Conservation (phyloP, 2,113 vertebrate genomes). For the Pyxicephalus adspersus region DNA sequence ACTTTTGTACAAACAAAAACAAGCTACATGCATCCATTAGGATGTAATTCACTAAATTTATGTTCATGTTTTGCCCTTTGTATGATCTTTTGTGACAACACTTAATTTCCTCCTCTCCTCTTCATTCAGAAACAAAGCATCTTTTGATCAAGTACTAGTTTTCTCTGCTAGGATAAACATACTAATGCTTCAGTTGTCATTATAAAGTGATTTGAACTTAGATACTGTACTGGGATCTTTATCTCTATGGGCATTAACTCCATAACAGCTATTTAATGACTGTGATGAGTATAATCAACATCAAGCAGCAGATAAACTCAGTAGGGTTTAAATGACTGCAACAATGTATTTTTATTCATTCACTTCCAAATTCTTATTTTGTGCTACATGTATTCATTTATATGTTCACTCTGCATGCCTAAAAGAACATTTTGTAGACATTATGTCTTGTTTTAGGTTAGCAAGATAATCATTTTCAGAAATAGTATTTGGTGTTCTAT, state of each 20-base stretch:
- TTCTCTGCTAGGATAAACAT: neutral
- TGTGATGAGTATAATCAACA: slow-evolving; percentile 19
- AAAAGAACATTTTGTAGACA: too few relatives aligned
- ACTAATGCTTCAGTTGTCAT: slow-evolving; percentile 15
- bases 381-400: neutral
- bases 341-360: neutral
- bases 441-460: too few relatives aligned
- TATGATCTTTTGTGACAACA: neutral
- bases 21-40: slow-evolving; percentile 28
- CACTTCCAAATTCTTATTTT: neutral
- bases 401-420: neutral
- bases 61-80: neutral
- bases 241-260: slow-evolving; percentile 2
- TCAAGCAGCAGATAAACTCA: slow-evolving; percentile 20
- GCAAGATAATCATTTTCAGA: too few relatives aligned
- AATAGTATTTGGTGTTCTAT: too few relatives aligned
- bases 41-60: neutral
- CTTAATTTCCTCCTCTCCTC: neutral
- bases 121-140: neutral
- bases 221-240: neutral
- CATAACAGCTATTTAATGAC: slow-evolving; percentile 24
- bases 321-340: slow-evolving; percentile 30
- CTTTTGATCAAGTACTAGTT: slow-evolving; percentile 3
- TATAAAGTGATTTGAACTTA: neutral
- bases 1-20: too few relatives aligned